Evolutionary conservation across 2,888 invertebrate species (phyloP), one percentile per base, ranked within the genome.

Genomic region (Coecobrya sp.): DNA sequence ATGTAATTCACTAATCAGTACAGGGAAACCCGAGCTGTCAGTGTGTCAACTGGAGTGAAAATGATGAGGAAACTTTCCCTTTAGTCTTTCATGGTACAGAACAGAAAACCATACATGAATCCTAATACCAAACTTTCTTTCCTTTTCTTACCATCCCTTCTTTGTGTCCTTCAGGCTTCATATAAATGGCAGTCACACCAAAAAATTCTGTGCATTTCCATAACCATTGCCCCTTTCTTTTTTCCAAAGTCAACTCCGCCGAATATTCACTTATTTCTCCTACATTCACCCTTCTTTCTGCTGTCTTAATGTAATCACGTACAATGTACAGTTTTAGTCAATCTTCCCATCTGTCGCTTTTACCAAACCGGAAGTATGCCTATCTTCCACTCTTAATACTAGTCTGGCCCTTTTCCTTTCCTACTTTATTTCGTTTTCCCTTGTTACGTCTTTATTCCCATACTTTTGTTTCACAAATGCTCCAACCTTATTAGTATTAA

Each of bases 41-140:
- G 86, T 91, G 91, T 91, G 91, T 91, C 91, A 91, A 91, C 79
- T 91, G 91, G 91, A 91, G 86, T 91, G 91, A 91, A 91, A 91
- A 91, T 91, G 91, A 91, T 91, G 91, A 91, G 91, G 91, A 91
- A 91, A 91, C 86, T 86, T 91, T 91, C 79, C 62, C 86, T 76
- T 76, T 36, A 85, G 36, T 62, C 27, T 59, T 19, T 25, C 16
- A 0, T n/a, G 10, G 13, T 36, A n/a, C 42, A 7, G 36, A 30
- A 22, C 36, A 16, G 49, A 45, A 11, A 76, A 55, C 84, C 42
- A 42, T 73, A 73, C 70, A 65, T 22, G 52, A 79, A 79, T 79
- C 52, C 49, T 79, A 45, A 76, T 49, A 42, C 30, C 11, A 62
- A 85, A 85, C 85, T 62, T 65, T 65, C 11, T 45, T 19, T 73